Conservation (phyloP, 1,140 invertebrate genomes). For the Formica exsecta region DNA sequence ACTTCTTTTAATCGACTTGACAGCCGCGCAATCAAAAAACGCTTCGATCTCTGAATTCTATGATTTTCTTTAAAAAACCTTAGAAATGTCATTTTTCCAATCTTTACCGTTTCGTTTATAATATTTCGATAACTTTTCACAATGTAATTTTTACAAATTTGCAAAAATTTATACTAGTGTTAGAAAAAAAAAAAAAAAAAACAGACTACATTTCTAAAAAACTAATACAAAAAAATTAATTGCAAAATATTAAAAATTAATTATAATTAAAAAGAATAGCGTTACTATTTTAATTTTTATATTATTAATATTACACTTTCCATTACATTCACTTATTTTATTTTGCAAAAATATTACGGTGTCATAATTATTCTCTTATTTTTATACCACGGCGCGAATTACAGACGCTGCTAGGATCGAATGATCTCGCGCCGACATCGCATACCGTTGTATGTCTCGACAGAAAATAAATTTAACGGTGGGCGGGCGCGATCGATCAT, state of each 20-base stretch:
- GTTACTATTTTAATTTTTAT: neutral
- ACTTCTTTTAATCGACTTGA: constrained; percentile 67
- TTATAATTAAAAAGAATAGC: neutral
- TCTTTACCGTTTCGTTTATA: neutral
- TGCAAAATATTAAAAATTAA: neutral
- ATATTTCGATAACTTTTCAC: neutral
- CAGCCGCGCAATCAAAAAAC: neutral
- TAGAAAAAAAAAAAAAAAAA: neutral
- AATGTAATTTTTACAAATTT: neutral
- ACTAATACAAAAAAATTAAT: neutral
- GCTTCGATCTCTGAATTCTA: neutral
- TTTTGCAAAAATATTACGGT: neutral
- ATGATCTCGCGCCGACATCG: constrained; percentile 10
- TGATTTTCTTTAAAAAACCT: neutral
- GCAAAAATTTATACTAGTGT: neutral
- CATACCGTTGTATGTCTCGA: constrained; percentile 34
- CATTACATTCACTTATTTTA: neutral
- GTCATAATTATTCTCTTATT: neutral
- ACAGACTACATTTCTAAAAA: neutral
- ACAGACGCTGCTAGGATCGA: neutral
- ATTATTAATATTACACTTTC: neutral
- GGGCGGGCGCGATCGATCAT: constrained; percentile 81
- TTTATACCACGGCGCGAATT: neutral
- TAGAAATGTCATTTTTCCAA: neutral
- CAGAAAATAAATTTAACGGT: constrained; percentile 68